These are phyloP conservation scores for Myanophis thanlyinensis DNA, from an alignment of 2,113 vertebrate species.

Conservation along the genomic window DNA sequence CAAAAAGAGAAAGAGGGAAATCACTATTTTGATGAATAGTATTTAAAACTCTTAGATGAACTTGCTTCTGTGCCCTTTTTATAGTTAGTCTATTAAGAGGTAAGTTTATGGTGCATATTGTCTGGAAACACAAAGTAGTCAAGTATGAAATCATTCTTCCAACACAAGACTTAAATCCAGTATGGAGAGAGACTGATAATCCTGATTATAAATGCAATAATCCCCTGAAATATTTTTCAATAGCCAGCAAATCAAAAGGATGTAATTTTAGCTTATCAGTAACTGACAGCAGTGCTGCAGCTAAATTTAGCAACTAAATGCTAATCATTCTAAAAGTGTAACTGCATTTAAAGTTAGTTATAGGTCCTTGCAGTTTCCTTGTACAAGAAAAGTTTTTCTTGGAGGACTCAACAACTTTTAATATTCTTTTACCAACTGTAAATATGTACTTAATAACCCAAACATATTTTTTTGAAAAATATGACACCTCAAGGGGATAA, in stretches of 20 bases:
- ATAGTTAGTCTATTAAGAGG: constrained; percentile 11
- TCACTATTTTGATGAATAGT: not conserved
- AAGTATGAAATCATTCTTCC: constrained; percentile 54
- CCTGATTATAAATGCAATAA: constrained; percentile 59
- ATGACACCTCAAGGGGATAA: not conserved
- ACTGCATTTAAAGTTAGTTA: constrained; percentile 43
- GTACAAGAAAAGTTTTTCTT: constrained; percentile 9
- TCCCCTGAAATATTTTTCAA: constrained; percentile 55
- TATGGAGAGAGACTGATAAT: constrained; percentile 45
- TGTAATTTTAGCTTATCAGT: constrained; percentile 62
- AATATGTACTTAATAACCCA: not conserved
- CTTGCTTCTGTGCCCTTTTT: constrained; percentile 15
- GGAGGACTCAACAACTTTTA: constrained; percentile 23
- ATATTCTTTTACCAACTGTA: constrained; percentile 1
- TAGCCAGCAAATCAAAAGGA: constrained; percentile 52
- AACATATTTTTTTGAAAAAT: not conserved
- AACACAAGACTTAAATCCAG: constrained; percentile 35
- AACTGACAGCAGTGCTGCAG: constrained; percentile 31
- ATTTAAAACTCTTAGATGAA: not conserved
- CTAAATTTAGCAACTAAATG: constrained; percentile 55
- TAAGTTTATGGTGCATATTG: constrained; percentile 46
- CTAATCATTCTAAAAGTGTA: constrained; percentile 31
- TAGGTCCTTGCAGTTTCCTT: constrained; percentile 40
- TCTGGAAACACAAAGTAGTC: constrained; percentile 49
- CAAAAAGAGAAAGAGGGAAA: not conserved